A percentile compares a stretch with the other conserved stretches of the same genome.
phyloP scores from a whole-genome alignment of 2,797 vertebrate genomes.

The Threskiornis aethiopicus region DNA sequence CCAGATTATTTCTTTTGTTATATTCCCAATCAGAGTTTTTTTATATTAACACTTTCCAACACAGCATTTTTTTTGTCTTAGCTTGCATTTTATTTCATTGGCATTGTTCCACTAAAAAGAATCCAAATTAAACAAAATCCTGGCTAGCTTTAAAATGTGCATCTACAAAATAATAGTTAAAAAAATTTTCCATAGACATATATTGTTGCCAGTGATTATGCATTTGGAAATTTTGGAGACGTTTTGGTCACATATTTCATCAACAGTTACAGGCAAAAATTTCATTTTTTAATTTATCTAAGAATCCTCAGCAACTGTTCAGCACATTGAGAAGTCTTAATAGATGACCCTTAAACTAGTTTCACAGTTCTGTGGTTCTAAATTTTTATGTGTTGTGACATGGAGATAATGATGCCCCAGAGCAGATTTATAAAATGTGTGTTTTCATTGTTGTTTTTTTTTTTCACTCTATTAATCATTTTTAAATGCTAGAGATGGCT shows the following conservation, averaged over 20 bases:
- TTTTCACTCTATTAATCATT: neutral
- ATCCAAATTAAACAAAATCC: neutral
- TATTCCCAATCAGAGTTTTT: neutral
- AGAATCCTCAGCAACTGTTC: neutral
- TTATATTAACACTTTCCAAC: neutral
- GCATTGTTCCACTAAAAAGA: neutral
- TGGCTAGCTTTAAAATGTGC: neutral
- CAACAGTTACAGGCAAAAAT: neutral
- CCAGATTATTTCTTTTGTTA: neutral
- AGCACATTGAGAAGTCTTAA: neutral
- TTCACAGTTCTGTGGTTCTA: neutral
- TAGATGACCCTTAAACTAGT: neutral
- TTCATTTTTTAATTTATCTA: neutral
- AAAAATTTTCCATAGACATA: neutral
- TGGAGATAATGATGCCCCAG: neutral
- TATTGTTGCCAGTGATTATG: neutral
- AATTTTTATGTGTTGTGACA: neutral
- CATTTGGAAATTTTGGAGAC: neutral
- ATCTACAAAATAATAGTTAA: neutral
- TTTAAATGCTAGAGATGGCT: constrained; percentile 10
- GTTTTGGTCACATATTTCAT: neutral
- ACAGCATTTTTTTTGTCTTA: neutral
- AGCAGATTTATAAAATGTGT: neutral
- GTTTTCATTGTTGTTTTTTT: neutral
- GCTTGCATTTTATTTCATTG: neutral